Evolutionary conservation across 1,140 invertebrate species (phyloP).

Genomic region (Oncopodura yosiiana): DNA sequence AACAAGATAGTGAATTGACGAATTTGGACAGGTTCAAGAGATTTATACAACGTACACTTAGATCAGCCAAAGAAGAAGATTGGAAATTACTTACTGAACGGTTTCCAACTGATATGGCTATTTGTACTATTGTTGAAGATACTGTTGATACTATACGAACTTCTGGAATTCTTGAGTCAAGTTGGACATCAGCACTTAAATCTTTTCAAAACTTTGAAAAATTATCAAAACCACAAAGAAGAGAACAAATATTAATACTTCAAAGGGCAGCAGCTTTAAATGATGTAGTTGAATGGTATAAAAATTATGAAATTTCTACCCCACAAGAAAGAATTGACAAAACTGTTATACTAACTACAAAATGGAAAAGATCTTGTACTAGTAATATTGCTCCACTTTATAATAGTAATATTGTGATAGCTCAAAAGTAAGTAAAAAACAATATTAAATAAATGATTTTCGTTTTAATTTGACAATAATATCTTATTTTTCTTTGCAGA

Average conservation of each 20-base stretch:
- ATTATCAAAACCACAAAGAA: constrained; percentile 10
- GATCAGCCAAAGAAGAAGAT: too few species aligned
- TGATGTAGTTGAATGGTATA: constrained; percentile 11
- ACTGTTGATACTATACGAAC: neutral
- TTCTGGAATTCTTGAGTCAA: constrained; percentile 2
- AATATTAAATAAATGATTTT: constrained; percentile 2
- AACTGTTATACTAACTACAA: constrained; percentile 3
- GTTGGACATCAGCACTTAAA: constrained; percentile 1
- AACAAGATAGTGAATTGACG: neutral
- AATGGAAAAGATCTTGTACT: constrained; percentile 15
- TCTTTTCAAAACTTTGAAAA: constrained; percentile 19
- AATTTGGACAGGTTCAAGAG: neutral
- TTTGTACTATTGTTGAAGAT: neutral
- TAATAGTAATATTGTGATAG: constrained; percentile 10
- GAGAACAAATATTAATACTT: constrained; percentile 6
- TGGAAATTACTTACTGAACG: too few species aligned
- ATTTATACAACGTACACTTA: too few species aligned
- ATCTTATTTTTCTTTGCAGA: constrained; percentile 8
- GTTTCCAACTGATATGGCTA: constrained; percentile 6
- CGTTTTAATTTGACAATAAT: neutral
- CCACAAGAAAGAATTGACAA: neutral
- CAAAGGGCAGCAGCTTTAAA: constrained; percentile 10
- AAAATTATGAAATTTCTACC: neutral
- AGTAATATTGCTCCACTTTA: neutral
- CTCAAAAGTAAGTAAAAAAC: constrained; percentile 21